phyloP scores from a whole-genome alignment of 1,140 invertebrate genomes.

The Drosophila santomea region DNA sequence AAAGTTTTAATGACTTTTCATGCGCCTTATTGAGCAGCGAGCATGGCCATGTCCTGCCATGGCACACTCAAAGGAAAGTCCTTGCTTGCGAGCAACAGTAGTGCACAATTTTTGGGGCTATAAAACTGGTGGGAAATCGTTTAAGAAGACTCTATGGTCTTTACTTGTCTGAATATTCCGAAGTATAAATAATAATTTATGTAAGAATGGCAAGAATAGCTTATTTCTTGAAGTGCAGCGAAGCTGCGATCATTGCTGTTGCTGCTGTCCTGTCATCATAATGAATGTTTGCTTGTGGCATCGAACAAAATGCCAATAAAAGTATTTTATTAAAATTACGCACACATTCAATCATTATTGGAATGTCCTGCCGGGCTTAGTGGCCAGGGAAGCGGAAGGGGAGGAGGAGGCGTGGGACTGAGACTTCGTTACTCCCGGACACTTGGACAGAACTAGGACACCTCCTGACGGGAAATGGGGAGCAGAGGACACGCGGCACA shows the following conservation, averaged over 20 bases:
- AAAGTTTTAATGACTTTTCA: constrained; percentile 82
- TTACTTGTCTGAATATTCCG: no score
- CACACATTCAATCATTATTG: constrained; percentile 82
- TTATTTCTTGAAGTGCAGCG: constrained; percentile 14
- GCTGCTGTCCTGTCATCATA: constrained; percentile 45
- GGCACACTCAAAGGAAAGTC: constrained; percentile 1
- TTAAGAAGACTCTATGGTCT: no score
- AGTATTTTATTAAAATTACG: constrained; percentile 83
- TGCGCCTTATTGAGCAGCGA: constrained; percentile 58
- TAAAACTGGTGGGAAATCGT: no score
- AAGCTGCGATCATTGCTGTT: constrained; percentile 26
- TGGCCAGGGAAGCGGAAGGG: constrained; percentile 3
- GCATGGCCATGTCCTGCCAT: constrained; percentile 32
- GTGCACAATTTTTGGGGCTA: no score
- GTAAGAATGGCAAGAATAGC: no score
- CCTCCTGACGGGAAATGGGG: background rate
- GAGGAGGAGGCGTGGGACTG: constrained; percentile 1
- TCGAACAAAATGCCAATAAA: constrained; percentile 74
- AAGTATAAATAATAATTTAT: background rate
- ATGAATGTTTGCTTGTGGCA: constrained; percentile 57
- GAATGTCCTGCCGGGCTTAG: constrained; percentile 63
- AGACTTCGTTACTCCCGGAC: constrained; percentile 6
- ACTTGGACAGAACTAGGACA: constrained; percentile 27
- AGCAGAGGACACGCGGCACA: constrained; percentile 8
- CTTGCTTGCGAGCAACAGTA: no score